Evolutionary conservation across 2,797 vertebrate genomes (phyloP).

Genomic region (Calcarius lapponicus): DNA sequence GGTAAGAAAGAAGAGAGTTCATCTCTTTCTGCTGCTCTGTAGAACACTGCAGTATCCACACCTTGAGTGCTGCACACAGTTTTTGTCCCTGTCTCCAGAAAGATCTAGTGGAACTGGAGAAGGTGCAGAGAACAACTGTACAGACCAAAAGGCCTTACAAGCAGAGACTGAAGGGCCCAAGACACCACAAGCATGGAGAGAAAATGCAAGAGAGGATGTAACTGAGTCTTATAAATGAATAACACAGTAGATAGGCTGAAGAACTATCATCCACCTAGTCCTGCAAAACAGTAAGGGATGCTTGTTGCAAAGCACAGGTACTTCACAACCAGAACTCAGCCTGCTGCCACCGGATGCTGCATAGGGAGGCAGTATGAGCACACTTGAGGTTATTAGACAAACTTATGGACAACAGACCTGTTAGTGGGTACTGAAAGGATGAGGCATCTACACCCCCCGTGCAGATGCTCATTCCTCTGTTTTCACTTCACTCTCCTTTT

Average conservation of each 20-base stretch:
- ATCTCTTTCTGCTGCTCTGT: neutral
- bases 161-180: neutral
- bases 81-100: neutral
- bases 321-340: neutral
- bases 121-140: neutral
- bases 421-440: neutral
- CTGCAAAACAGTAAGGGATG: neutral
- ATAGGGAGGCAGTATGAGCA: neutral
- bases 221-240: neutral
- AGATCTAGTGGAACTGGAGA: neutral
- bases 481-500: neutral
- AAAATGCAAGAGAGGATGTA: neutral
- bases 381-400: neutral
- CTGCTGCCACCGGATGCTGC: neutral
- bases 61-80: accelerated
- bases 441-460: neutral
- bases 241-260: neutral
- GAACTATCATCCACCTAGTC: neutral
- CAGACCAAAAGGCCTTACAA: neutral
- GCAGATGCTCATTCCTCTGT: neutral
- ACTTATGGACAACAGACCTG: neutral
- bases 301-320: neutral
- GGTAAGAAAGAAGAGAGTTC: neutral
- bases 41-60: neutral
- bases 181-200: neutral